Conservation (phyloP, 2,797 vertebrate genomes). For the Tauraco hartlaubi region DNA sequence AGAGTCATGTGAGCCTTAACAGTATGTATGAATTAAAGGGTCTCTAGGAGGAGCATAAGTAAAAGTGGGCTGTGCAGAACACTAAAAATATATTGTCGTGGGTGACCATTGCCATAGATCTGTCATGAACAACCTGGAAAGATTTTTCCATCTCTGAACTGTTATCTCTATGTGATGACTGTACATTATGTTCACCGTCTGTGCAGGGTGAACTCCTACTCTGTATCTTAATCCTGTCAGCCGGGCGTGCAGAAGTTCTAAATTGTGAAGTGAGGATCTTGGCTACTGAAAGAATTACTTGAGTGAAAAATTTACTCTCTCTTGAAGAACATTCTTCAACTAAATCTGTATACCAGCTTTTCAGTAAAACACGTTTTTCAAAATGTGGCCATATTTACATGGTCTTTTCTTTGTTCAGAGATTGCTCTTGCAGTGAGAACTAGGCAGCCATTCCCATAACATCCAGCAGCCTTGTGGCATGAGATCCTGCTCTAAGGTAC, state of each 20-base stretch:
- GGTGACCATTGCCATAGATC: slow-evolving; percentile 42
- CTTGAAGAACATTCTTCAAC: neutral
- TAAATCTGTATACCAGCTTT: neutral
- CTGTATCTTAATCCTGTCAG: slow-evolving; percentile 10
- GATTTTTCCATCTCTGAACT: slow-evolving; percentile 7
- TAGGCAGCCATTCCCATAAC: neutral
- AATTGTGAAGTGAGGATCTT: slow-evolving; percentile 8
- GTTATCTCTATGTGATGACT: slow-evolving; percentile 13
- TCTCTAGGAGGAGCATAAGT: neutral
- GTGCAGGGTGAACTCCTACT: slow-evolving; percentile 20
- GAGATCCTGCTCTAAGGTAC: neutral
- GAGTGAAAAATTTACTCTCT: neutral
- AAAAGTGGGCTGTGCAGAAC: neutral
- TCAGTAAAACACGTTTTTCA: neutral
- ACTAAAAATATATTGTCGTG: neutral
- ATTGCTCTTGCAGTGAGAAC: neutral
- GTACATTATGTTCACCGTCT: slow-evolving; percentile 34
- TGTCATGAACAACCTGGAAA: slow-evolving; percentile 41
- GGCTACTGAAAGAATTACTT: neutral
- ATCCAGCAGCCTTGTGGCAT: neutral
- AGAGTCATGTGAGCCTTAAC: neutral
- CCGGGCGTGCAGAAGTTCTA: neutral
- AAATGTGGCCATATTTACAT: neutral
- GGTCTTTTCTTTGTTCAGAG: neutral
- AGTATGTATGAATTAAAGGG: slow-evolving; percentile 27